Evolutionary conservation across 2,797 vertebrate species (phyloP).

Genomic region (Alauda arvensis): DNA sequence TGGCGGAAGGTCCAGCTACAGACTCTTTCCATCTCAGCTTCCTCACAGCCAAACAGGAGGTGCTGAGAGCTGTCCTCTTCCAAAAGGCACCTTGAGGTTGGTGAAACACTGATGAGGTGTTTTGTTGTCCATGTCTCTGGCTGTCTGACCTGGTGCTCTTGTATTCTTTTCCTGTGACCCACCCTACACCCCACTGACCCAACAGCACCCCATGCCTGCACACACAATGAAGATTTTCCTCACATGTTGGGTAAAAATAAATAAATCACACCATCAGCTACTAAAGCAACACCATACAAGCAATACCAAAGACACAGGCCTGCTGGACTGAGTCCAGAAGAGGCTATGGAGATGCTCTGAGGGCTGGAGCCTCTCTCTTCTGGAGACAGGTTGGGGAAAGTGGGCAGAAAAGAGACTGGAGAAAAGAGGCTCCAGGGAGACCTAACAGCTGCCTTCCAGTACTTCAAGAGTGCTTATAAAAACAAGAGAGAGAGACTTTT

Average conservation of each 20-base stretch:
- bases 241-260: not conserved
- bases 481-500: not conserved
- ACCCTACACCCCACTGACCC: not conserved
- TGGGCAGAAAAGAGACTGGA: not conserved
- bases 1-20: not conserved
- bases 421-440: not conserved
- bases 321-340: not conserved
- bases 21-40: not conserved
- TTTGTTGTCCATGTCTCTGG: not conserved
- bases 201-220: accelerated
- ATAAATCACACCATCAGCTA: not conserved
- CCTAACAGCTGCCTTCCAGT: not conserved
- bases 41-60: not conserved
- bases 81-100: not conserved
- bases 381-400: not conserved
- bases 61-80: not conserved
- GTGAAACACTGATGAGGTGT: not conserved
- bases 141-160: not conserved
- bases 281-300: not conserved
- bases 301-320: not conserved
- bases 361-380: not conserved
- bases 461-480: not conserved
- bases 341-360: accelerated
- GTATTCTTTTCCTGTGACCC: not conserved
- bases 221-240: accelerated